Percentiles rank a stretch among this genome's conserved stretches.
These are phyloP conservation scores for Cantharis lateralis DNA, from an alignment of 2,888 invertebrate genomes.

Conservation along the genomic window DNA sequence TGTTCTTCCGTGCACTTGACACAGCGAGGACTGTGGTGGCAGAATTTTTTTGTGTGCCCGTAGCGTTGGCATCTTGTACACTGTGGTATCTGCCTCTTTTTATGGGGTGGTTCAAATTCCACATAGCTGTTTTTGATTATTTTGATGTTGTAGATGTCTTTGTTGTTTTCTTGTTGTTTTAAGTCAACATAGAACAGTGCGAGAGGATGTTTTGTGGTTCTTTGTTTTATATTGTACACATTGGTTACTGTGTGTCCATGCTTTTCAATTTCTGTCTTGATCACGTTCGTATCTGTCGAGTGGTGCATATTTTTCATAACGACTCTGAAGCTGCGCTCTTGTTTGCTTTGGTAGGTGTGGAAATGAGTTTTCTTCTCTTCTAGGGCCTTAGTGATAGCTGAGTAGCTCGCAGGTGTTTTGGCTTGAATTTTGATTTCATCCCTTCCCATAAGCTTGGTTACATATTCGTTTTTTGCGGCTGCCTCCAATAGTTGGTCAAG, in stretches of 20 bases:
- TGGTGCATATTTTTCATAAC: background rate
- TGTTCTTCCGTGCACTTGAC: slow-evolving; percentile 33
- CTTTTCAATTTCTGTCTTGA: background rate
- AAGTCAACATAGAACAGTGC: slow-evolving; percentile 3
- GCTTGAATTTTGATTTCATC: background rate
- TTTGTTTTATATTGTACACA: background rate
- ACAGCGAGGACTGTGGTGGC: slow-evolving; percentile 7
- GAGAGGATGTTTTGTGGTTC: background rate
- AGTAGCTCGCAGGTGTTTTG: background rate
- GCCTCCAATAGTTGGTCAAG: background rate
- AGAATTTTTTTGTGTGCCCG: slow-evolving; percentile 7
- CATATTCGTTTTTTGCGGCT: too few relatives aligned
- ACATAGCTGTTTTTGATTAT: background rate
- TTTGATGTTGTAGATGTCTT: slow-evolving; percentile 5
- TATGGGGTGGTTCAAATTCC: background rate
- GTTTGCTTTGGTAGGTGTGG: background rate
- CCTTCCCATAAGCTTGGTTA: background rate
- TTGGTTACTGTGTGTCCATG: background rate
- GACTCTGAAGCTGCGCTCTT: background rate
- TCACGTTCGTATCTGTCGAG: background rate
- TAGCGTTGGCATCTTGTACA: slow-evolving; percentile 12
- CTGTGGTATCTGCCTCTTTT: slow-evolving; percentile 5
- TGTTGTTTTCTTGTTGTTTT: too few relatives aligned
- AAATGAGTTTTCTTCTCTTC: background rate
- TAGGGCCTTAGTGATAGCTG: background rate